Base-by-base conservation (phyloP, 2,888 invertebrate species). In the Meandrusa payeni region DNA sequence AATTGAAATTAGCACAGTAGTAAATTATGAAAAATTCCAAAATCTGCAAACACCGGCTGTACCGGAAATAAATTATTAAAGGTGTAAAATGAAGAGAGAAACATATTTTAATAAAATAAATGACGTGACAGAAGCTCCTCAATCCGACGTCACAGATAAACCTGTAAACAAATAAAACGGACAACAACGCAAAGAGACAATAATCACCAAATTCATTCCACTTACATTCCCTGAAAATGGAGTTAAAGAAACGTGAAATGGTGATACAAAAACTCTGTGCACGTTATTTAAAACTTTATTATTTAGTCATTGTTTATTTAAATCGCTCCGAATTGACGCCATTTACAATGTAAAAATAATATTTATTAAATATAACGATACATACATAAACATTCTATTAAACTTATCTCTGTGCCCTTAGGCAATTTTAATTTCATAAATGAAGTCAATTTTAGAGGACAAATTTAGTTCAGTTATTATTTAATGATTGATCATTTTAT, bases 41-140 rank as follows among this genome's bases (percentile, higher is more conserved):
- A 73, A 80, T 82, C 78, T 77, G 82, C 76, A 66, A 69, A 82
- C 71, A 80, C 67, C 66, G 76, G 76, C 82, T 85, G 83, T 76
- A 81, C 76, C 80, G 76, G 79, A 76, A 76, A 75, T n/a, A 71
- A 80, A 81, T 77, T 77, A 76, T 64, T 70, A 58, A 76, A 79
- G 79, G 68, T 68, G 66, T 72, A 64, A 22, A 64, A 71, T 76
- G 69, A 75, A 66, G 59, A 62, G 56, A 58, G 20, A 65, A 58
- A 62, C 53, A 61, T 59, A 64, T 67, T 69, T 68, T 24, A 9
- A 24, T 22, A 58, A 67, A 63, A 70, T 47, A 59, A 73, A 78
- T 81, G 80, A 76, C 79, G 77, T 81, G 74, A 80, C 69, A 80
- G 76, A 86, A 86, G 82, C 83, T 74, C 81, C 70, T 77, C 76